Evolutionary conservation across 1,140 invertebrate genomes (phyloP).

Genomic region (Aphaenogaster rudis): DNA sequence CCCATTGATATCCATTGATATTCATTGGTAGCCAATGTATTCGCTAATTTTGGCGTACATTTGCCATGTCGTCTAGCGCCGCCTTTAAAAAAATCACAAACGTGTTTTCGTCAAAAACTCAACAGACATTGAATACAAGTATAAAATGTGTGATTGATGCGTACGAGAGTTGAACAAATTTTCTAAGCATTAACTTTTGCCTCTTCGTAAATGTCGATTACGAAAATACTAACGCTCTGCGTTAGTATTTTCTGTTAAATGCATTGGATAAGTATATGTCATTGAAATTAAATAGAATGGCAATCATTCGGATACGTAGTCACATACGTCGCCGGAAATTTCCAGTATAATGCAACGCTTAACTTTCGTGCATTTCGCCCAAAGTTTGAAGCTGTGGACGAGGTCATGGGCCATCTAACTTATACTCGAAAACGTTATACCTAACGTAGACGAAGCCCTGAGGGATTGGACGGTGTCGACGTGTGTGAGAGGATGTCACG

Average conservation of each 20-base stretch:
- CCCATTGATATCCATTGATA: no score
- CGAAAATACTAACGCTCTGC: no score
- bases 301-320: conserved; percentile 20
- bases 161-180: not conserved
- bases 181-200: not conserved
- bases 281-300: conserved; percentile 13
- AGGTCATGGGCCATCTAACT: conserved; percentile 60
- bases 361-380: conserved; percentile 32
- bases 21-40: no score
- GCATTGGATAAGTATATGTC: not conserved
- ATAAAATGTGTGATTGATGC: not conserved
- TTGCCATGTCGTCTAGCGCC: no score
- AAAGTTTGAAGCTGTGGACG: conserved; percentile 36
- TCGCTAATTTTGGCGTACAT: no score
- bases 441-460: conserved; percentile 22
- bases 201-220: not conserved
- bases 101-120: not conserved
- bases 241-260: not conserved
- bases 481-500: conserved; percentile 69
- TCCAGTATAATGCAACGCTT: conserved; percentile 32
- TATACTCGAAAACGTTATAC: conserved; percentile 50
- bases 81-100: not conserved
- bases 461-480: conserved; percentile 68
- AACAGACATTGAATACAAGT: not conserved
- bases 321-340: conserved; percentile 28